Base-by-base conservation (phyloP, 2,113 vertebrate genomes). In the Sprattus sprattus region DNA sequence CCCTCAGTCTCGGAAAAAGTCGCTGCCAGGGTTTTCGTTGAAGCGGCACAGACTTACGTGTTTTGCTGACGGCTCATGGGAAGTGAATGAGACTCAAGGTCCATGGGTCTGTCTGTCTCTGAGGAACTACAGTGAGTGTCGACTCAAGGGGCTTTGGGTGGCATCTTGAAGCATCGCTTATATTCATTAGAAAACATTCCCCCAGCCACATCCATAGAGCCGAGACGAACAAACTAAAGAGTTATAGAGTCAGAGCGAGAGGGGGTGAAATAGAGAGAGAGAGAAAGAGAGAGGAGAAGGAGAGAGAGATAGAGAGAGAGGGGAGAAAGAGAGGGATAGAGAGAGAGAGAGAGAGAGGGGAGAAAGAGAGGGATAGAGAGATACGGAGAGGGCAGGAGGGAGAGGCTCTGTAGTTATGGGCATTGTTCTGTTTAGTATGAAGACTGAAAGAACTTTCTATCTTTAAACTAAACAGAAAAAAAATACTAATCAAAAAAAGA, bases 401-500 rank as follows among this genome's bases (percentile, higher is more conserved):
- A 80, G 22, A 45, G 82, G 32, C 28, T 44, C 3, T 67, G 32
- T 22, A 39, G 47, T 49, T 49, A 49, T 49, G 47, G 47, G 11
- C 47, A 49, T n/a, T n/a, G n/a, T n/a, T n/a, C 47, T 10, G 47
- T 49, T 49, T 49, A 49, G 47, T 49, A 49, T 49, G 11, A 49
- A 49, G 2, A 9, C 47, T 49, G 4, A 49, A 49, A 49, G 47
- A 49, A 49, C 47, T 49, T 8, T 57, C 82, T 85, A 81, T 82
- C n/a, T 45, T 39, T 81, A 84, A 86, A 82, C 45, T 83, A 64
- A 49, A 87, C 60, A n/a, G n/a, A n/a, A n/a, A n/a, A n/a, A n/a
- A n/a, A n/a, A n/a, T n/a, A n/a, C n/a, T 67, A 60, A 85, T 85
- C 85, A 87, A 28, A 81, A 84, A 85, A 28, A 54, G 20, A 71